These are phyloP conservation scores for Caradrina kadenii DNA, from an alignment of 2,888 invertebrate genomes.

Conservation along the genomic window DNA sequence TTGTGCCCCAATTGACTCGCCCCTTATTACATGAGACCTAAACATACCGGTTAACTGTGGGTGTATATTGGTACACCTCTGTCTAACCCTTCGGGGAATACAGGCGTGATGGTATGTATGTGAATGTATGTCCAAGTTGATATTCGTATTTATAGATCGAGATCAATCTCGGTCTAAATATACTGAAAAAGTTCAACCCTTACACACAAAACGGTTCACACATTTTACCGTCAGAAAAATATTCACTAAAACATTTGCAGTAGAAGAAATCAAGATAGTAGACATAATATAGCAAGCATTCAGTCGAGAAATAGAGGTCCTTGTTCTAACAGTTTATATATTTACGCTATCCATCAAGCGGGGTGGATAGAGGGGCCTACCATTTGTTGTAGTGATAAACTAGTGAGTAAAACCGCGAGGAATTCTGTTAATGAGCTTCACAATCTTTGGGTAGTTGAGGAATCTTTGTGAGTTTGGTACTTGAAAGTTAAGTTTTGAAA, in stretches of 20 bases:
- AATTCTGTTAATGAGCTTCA: conserved; percentile 32
- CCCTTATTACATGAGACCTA: too few relatives aligned
- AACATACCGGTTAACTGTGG: too few relatives aligned
- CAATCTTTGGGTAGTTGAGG: conserved; percentile 31
- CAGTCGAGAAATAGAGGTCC: conserved; percentile 52
- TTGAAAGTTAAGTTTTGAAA: conserved; percentile 8
- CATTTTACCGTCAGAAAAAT: conserved; percentile 1
- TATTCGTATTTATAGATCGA: too few relatives aligned
- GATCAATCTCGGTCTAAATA: too few relatives aligned
- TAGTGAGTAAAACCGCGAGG: conserved; percentile 42
- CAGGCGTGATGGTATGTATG: too few relatives aligned
- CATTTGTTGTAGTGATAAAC: conserved; percentile 68
- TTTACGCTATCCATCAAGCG: conserved; percentile 74
- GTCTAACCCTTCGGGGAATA: too few relatives aligned
- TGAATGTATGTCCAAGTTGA: too few relatives aligned
- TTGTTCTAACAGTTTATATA: conserved; percentile 70
- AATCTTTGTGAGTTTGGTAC: conserved; percentile 22
- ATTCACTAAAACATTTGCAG: neutral
- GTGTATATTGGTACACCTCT: too few relatives aligned
- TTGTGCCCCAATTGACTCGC: too few relatives aligned
- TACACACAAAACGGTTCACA: neutral
- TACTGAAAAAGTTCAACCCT: too few relatives aligned
- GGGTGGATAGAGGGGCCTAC: conserved; percentile 60
- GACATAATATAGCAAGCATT: conserved; percentile 41
- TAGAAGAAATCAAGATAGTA: conserved; percentile 28